A percentile compares a stretch with the other conserved stretches of the same genome.
Evolutionary conservation across 2,888 invertebrate species (phyloP).

Genomic region (Phengaris arion): DNA sequence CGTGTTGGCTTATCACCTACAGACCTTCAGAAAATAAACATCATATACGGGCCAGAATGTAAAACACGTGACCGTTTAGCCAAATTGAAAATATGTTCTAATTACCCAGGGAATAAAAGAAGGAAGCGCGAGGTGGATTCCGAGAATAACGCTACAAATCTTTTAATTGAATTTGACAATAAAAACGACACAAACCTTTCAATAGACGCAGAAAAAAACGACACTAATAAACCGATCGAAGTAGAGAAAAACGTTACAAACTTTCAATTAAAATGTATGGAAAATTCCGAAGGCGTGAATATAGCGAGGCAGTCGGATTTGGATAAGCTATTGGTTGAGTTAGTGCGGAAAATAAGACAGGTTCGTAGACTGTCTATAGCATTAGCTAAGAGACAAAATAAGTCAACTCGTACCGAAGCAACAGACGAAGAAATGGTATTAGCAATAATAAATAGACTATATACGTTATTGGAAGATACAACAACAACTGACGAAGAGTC

Average conservation of each 20-base stretch:
- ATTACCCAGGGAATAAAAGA: constrained; percentile 54
- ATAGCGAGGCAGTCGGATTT: neutral
- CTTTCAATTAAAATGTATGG: neutral
- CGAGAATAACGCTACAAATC: constrained; percentile 13
- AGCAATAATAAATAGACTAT: neutral
- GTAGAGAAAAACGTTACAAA: neutral
- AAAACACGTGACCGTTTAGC: constrained; percentile 56
- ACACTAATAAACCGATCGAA: neutral
- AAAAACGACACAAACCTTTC: neutral
- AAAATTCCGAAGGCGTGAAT: neutral
- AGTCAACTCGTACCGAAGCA: neutral
- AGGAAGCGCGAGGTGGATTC: constrained; percentile 41
- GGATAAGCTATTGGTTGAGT: neutral
- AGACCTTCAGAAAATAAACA: constrained; percentile 60
- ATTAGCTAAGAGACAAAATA: constrained; percentile 1
- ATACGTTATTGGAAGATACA: neutral
- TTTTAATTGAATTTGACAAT: neutral
- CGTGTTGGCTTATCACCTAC: constrained; percentile 47
- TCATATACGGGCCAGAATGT: constrained; percentile 62
- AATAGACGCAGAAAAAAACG: neutral
- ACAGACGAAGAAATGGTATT: neutral
- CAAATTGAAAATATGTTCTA: constrained; percentile 61
- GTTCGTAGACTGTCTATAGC: constrained; percentile 1
- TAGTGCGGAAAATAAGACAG: neutral
- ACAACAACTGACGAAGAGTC: neutral